Base-by-base conservation (phyloP, 2,797 vertebrate species). In the Acanthurus tractus region DNA sequence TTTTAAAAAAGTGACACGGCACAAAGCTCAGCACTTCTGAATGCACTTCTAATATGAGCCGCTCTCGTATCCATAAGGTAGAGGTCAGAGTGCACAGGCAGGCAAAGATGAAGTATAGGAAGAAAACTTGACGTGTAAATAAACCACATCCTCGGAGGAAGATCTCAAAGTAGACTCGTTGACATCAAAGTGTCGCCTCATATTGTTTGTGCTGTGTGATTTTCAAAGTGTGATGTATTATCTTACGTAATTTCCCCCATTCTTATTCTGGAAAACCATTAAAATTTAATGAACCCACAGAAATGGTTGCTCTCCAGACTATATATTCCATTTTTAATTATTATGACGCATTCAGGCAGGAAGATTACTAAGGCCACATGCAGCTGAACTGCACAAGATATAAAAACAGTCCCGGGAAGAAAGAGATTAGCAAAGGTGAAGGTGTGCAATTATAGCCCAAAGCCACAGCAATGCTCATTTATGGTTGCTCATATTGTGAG, bases 321-420 rank as follows among this genome's bases (percentile, higher is more conserved):
- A 83, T 79, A 86, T 87, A 88, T 88, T 84, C 79, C 52, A 79
- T 86, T 85, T 90, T 88, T 89, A 92, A 93, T 93, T 91, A 86
- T 86, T 72, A 57, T 82, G 78, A 87, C 46, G 71, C 84, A 74
- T 64, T 88, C 70, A 78, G 65, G 86, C 79, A 62, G 74, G 82
- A 85, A 75, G 70, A 68, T 74, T 86, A 74, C 77, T 56, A 20
- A 53, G 61, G 46, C 61, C 10, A 13, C 29, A 2, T 44, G 44
- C 54, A 69, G 81, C 78, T 79, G 67, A 74, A 80, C 36, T 7
- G 63, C 59, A 45, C 45, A 20, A 61, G 62, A 86, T 64, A 78
- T 64, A 29, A 87, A 81, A 70, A 29, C 63, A 23, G 46, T 58
- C 22, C 59, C 45, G 50, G 74, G 72, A 76, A 34, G 69, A 10